Base-by-base conservation (phyloP, 1,140 invertebrate genomes). In the Zaprionus lachaisei region DNA sequence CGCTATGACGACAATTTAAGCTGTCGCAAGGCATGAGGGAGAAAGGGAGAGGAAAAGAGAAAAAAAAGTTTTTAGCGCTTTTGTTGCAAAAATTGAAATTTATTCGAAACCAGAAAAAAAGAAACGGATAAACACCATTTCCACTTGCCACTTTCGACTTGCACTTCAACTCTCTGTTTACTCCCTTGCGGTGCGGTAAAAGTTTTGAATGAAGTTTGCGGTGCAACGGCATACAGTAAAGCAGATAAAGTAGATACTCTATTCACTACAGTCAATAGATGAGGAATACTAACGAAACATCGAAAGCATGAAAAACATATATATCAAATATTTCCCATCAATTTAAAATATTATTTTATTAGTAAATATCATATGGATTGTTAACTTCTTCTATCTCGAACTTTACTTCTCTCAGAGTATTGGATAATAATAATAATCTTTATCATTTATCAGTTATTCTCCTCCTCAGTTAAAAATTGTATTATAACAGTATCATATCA, bases 111-210 rank as follows among this genome's bases (percentile, higher is more conserved):
- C 41, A 31, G 12, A 6, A n/a, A 26, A 47, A 26, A 65, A 66
- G 71, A 72, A 89, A 79, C 86, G 85, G 77, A 90, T 91, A 85
- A 90, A 85, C 86, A 85, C 70, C 79, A 83, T 91, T 90, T 85
- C 82, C 82, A 85, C 86, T 85, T 91, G n/a, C 47, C 47, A 51
- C 47, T 24, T 51, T 20, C 47, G 20, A 91, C 85, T 81, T 90
- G 85, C 86, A 85, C 86, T 85, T 90, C 68, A 79, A 72, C 63
- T 77, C 28, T 44, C 72, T 63, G 72, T 79, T 75, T 75, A 65
- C 70, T 56, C 41, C 24, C 54, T 51, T 31, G 54, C 22, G 15
- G 41, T 56, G 26, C 38, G 14, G 34, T 54, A 47, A 60, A 72
- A 76, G 34, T 72, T 72, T 61, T 28, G 20, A 28, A 56, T 64